Percentiles rank a stretch among this genome's conserved stretches.
Conservation (phyloP, 2,888 invertebrate genomes). For the Caenorhabditis panamensis region DNA sequence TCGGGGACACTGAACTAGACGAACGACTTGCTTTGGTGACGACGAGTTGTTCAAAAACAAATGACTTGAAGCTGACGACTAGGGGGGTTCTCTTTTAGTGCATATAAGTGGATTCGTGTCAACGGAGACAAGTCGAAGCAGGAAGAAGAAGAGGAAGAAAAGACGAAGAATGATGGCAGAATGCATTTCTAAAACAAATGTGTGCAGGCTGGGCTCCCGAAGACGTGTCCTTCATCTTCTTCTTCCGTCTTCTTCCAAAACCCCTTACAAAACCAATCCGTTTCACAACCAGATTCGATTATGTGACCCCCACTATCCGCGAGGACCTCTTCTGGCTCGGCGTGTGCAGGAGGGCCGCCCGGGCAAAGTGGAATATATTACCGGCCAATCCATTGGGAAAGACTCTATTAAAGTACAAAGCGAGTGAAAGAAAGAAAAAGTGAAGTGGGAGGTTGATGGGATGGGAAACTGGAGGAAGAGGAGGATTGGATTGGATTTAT, state of each 20-base stretch:
- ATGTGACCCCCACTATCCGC: conserved; percentile 32
- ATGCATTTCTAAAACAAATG: conserved; percentile 59
- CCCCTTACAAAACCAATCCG: conserved; percentile 49
- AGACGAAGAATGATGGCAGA: conserved; percentile 49
- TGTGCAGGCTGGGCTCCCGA: conserved; percentile 26
- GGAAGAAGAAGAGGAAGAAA: not conserved
- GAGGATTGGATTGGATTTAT: conserved; percentile 3
- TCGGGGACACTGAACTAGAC: conserved; percentile 10
- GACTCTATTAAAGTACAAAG: conserved; percentile 31
- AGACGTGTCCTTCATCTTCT: conserved; percentile 47
- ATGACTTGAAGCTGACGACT: conserved; percentile 2
- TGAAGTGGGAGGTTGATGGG: conserved; percentile 11
- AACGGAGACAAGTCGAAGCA: conserved; percentile 2
- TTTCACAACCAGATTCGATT: conserved; percentile 50
- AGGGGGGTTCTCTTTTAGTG: conserved; percentile 6
- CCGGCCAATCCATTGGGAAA: conserved; percentile 25
- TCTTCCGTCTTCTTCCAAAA: conserved; percentile 28
- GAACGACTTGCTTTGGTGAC: no score
- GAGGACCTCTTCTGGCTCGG: conserved; percentile 19
- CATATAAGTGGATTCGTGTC: conserved; percentile 30
- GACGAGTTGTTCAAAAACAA: conserved; percentile 23
- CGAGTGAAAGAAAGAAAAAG: not conserved
- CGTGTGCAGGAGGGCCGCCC: not conserved
- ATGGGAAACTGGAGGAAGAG: conserved; percentile 15
- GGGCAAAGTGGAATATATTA: conserved; percentile 39